These are phyloP conservation scores for Anthoptus insignis DNA, from an alignment of 2,888 invertebrate genomes.

Conservation along the genomic window DNA sequence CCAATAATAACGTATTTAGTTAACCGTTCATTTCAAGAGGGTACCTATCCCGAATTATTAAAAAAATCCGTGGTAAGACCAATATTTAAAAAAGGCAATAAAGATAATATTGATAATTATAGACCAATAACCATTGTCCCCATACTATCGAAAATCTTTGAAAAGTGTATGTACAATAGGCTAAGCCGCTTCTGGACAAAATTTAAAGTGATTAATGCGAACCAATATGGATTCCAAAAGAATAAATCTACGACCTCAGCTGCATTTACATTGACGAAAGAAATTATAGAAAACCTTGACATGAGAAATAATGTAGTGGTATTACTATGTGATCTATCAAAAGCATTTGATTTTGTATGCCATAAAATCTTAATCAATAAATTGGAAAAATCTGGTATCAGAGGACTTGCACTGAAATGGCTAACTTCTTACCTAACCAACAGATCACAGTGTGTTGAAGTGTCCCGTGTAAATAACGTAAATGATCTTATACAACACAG, in stretches of 20 bases:
- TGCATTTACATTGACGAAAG: neutral
- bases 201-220: neutral
- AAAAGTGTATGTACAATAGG: slow-evolving; percentile 7
- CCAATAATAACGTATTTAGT: neutral
- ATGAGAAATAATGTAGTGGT: neutral
- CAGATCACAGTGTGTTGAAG: neutral
- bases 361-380: neutral
- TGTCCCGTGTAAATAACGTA: neutral
- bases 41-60: neutral
- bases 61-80: slow-evolving; percentile 1
- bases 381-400: neutral
- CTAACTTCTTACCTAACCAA: neutral
- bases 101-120: neutral
- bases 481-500: neutral
- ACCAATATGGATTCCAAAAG: neutral
- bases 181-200: neutral
- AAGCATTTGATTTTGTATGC: neutral
- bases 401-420: neutral
- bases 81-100: neutral
- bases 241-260: neutral
- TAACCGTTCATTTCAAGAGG: neutral
- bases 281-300: neutral
- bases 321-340: neutral
- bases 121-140: slow-evolving; percentile 6
- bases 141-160: neutral